phyloP scores from a whole-genome alignment of 2,888 invertebrate genomes.

The Eucriotettix oculatus region DNA sequence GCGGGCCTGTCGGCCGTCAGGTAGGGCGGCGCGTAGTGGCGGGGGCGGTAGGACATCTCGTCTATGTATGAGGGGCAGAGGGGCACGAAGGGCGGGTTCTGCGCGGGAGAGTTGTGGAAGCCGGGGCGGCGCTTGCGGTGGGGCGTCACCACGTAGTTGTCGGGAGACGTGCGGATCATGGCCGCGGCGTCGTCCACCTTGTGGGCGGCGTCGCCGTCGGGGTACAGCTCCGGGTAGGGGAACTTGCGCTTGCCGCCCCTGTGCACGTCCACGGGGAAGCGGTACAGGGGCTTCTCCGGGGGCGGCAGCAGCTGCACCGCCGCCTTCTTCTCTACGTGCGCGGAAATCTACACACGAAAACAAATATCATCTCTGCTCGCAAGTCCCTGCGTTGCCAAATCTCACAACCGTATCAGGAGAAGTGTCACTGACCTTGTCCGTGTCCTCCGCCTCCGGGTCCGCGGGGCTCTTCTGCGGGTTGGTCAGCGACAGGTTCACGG shows the following conservation, averaged over 20 bases:
- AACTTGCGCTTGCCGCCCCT: not conserved
- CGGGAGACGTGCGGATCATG: slow-evolving; percentile 54
- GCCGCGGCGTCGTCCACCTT: slow-evolving; percentile 20
- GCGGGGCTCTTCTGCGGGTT: slow-evolving; percentile 18
- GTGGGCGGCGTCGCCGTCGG: not conserved
- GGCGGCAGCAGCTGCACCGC: too few relatives aligned
- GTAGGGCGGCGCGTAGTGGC: not conserved
- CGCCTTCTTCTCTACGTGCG: too few relatives aligned
- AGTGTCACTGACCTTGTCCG: not conserved
- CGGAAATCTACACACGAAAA: too few relatives aligned
- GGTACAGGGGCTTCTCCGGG: too few relatives aligned
- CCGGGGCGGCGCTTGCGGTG: slow-evolving; percentile 74
- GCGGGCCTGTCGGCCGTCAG: slow-evolving; percentile 16
- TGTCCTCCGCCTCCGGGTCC: not conserved
- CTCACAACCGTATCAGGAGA: too few relatives aligned
- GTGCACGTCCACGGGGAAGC: too few relatives aligned
- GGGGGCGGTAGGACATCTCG: slow-evolving; percentile 29
- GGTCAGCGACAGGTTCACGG: slow-evolving; percentile 54
- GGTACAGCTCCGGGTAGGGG: not conserved
- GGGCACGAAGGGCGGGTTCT: slow-evolving; percentile 74
- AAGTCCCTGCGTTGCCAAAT: too few relatives aligned
- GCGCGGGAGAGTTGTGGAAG: slow-evolving; percentile 73
- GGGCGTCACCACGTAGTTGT: slow-evolving; percentile 74
- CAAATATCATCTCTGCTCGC: too few relatives aligned
- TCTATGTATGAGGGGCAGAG: slow-evolving; percentile 61